Base-by-base conservation (phyloP, 2,113 vertebrate species). In the Catharus minimus region DNA sequence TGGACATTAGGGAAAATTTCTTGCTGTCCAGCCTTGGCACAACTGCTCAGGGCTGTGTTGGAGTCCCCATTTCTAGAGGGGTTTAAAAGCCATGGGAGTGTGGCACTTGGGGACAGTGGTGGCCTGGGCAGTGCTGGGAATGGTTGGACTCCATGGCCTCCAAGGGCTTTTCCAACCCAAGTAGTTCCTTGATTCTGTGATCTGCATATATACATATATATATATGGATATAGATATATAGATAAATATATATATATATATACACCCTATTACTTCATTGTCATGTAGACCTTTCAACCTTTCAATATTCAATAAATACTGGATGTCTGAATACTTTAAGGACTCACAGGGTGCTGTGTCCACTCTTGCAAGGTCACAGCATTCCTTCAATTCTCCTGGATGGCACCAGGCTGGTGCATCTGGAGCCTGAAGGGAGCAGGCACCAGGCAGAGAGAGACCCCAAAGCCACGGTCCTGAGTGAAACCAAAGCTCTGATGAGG, bases 401-500 rank as follows among this genome's bases (percentile, higher is more conserved):
- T 27, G 15, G 27, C 52, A 23, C 10, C 7, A 43, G 11, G 23
- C 58, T 68, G 33, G 28, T 1, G 2, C 36, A 8, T 21, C 14
- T 5, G 7, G n/a, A 90, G n/a, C 36, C 57, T 12, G 30, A 19
- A 41, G 9, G 55, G 41, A 76, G 14, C 1, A 4, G 15, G 27
- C 46, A 23, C 10, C 7, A 43, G 11, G 23, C 58, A 38, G n/a
- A 33, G 15, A 23, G 3, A 47, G 2, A 52, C 26, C 43, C 39
- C 22, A 12, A 4, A 61, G 53, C 3, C 16, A 8, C 0, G 1
- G 1, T 80, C 7, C 30, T 0, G 23, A 27, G 21, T 15, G 66
- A 39, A 60, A 81, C 43, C 2, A 0, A 41, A 83, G 12, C 56
- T 74, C 20, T 43, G 57, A 9, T 2, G 10, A 14, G 49, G 49